Percentiles rank a stretch among this genome's conserved stretches.
phyloP scores from a whole-genome alignment of 2,797 vertebrate species.

The Pangasius sanitwongsei region DNA sequence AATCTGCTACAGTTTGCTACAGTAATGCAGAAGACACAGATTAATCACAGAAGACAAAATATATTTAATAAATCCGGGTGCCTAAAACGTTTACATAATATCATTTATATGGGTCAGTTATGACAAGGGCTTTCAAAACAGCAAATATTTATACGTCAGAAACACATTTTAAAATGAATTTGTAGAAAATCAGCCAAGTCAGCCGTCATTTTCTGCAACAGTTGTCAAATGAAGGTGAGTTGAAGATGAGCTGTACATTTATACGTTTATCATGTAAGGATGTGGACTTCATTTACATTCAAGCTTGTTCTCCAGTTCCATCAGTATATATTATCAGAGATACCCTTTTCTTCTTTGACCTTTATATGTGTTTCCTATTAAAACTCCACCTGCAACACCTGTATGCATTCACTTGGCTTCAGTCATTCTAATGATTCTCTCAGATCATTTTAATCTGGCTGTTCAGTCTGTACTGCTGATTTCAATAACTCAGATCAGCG shows the following conservation, averaged over 20 bases:
- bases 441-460: not conserved
- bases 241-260: not conserved
- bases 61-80: not conserved
- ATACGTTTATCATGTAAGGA: not conserved
- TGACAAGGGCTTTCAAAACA: not conserved
- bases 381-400: not conserved
- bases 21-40: not conserved
- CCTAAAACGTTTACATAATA: not conserved
- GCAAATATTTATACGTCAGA: too few relatives aligned
- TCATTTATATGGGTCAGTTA: not conserved
- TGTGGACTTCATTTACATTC: not conserved
- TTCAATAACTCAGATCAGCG: not conserved
- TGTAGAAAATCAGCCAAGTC: too few relatives aligned
- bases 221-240: not conserved
- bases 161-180: too few relatives aligned
- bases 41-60: too few relatives aligned
- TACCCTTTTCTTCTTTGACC: not conserved
- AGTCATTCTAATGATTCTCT: too few relatives aligned
- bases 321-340: not conserved
- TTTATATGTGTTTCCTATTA: not conserved
- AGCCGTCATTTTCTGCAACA: not conserved
- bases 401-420: not conserved
- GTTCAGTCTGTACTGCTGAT: not conserved
- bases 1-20: not conserved
- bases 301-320: not conserved